Base-by-base conservation (phyloP, 2,113 vertebrate genomes). In the Loxodonta africana region DNA sequence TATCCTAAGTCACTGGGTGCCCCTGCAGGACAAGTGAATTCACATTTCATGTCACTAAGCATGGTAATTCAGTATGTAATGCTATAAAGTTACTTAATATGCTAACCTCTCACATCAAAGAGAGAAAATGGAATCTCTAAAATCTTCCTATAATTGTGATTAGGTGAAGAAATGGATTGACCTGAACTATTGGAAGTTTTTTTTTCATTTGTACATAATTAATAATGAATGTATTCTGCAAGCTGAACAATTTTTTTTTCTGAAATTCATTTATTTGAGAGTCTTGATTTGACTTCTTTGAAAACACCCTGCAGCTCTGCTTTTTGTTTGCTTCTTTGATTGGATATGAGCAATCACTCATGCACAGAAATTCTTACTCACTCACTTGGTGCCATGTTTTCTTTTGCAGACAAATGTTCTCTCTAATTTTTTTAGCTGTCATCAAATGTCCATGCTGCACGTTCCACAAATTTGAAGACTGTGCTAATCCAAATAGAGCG, bases 281-380 rank as follows among this genome's bases (percentile, higher is more conserved):
- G 92, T 96, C 88, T 98, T 92, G 93, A 98, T 98, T 95, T 98
- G 96, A 95, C 95, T 93, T 97, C 95, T 95, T 96, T 97, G 88
- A 88, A 96, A 97, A 97, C 60, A 82, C 63, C 96, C 97, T 76
- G 62, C 88, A 84, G 96, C 90, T 88, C 88, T 92, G 78, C 46
- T 88, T 96, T 97, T 84, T 96, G 94, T 98, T 98, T 98, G 96
- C 91, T 96, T 93, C 97, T 92, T 71, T 96, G 88, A 71, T 88
- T 30, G 33, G 93, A 83, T 20, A 67, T 67, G 33, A 95, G 57
- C 30, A 97, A 92, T 97, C 90, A 90, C 41, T 98, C 95, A 96
- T n/a, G 88, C 92, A 86, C 12, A 90, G 92, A 96, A 95, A 95
- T 92, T 97, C 57, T 92, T 74, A 83, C 97, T 91, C 73, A 94